Base-by-base conservation (phyloP, 1,140 invertebrate genomes). In the Elymnias hypermnestra region DNA sequence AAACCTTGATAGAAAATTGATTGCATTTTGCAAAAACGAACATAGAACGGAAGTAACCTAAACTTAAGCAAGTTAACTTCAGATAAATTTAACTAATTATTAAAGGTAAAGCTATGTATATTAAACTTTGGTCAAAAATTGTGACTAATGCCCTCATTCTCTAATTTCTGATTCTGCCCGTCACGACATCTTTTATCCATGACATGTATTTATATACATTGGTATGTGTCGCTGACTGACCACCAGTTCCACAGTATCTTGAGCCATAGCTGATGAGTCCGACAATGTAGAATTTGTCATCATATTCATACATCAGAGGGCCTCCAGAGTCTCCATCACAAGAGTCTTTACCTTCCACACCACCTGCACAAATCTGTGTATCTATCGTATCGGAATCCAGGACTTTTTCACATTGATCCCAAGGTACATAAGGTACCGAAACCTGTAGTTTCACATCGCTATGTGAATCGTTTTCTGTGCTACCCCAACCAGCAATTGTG, bases 321-420 rank as follows among this genome's bases (percentile, higher is more conserved):
- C 90, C 90, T 26, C 91, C 90, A 26, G 89, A 90, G 63, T 91
- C 90, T 0, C 89, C 90, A 14, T 73, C 58, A 61, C 90, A 91
- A 0, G 88, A 81, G 49, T 90, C 88, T 42, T 83, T 74, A 0
- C 72, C 61, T 3, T 55, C 36, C 3, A 53, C 62, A 2, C 85
- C 88, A 0, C 87, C 88, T 0, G 88, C 88, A 50, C 89, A 89
- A 2, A 89, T 56, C 31, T 88, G 87, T 2, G 58, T 67, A 13
- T 59, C 42, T 0, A 33, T 17, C 26, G 26, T 21, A 4, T 13
- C 25, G 5, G n/a, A 14, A 7, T 8, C 37, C 5, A 41, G 19
- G 2, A 41, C 10, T 1, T 8, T 21, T 2, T 38, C 19, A 22
- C 65, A 65, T n/a, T 17, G 12, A 0, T 51, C 33, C 3, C 22